Evolutionary conservation across 2,113 vertebrate genomes (phyloP).

Genomic region (Dromiciops gliroides): DNA sequence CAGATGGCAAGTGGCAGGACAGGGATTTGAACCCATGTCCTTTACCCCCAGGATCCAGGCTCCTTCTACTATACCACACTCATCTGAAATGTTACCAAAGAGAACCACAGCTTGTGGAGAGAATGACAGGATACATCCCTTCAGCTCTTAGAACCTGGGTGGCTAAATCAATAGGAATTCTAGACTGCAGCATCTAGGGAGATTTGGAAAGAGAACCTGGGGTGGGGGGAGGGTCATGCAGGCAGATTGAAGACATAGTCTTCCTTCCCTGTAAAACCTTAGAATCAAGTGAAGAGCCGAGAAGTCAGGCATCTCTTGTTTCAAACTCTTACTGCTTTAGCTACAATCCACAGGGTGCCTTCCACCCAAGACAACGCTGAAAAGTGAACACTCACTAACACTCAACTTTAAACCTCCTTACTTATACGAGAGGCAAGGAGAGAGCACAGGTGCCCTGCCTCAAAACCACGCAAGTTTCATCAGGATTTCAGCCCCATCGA

Average conservation of each 20-base stretch:
- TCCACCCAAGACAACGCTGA: background rate
- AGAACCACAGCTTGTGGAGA: background rate
- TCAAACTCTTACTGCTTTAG: background rate
- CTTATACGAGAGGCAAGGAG: background rate
- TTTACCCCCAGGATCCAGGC: background rate
- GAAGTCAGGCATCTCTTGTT: background rate
- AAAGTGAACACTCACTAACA: background rate
- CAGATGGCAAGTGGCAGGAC: background rate
- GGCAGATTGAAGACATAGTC: background rate
- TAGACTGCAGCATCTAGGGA: fast-evolving
- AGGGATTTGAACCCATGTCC: background rate
- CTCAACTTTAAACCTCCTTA: background rate
- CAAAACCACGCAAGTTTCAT: background rate
- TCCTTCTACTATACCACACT: background rate
- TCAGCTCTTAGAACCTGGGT: background rate
- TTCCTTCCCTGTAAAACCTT: background rate
- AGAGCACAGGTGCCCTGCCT: background rate
- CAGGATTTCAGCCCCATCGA: background rate
- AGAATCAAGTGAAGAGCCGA: background rate
- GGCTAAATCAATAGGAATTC: background rate
- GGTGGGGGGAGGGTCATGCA: too few relatives aligned
- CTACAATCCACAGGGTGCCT: background rate
- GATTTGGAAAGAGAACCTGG: background rate
- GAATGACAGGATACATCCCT: fast-evolving
- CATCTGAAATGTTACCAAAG: background rate